These are phyloP conservation scores for Lichenostomus cassidix DNA, from an alignment of 2,113 vertebrate species.

Conservation along the genomic window DNA sequence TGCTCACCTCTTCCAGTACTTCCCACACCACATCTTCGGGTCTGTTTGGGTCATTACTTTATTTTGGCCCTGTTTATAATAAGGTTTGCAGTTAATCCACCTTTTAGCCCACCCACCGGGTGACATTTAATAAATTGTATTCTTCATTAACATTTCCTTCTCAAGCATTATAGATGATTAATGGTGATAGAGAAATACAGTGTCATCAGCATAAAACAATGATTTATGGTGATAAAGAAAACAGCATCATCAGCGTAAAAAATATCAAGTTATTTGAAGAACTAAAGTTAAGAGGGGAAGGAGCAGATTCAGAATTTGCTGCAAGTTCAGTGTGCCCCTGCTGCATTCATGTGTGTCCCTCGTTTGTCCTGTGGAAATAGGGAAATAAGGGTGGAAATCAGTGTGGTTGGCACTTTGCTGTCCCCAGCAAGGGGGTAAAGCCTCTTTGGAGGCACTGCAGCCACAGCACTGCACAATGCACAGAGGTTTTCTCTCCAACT, in stretches of 20 bases:
- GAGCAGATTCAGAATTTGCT: background rate
- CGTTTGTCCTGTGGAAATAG: background rate
- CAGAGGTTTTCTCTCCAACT: background rate
- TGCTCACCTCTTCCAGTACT: rapidly evolving
- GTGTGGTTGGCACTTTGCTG: background rate
- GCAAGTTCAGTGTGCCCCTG: background rate
- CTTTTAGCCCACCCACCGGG: background rate
- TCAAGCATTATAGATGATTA: slow-evolving; percentile 46
- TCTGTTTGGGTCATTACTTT: background rate
- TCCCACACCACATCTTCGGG: background rate
- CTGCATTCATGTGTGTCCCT: background rate
- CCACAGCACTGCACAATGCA: background rate
- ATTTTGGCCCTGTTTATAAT: background rate
- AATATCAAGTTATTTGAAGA: background rate
- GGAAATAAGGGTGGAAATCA: background rate
- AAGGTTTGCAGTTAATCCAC: background rate
- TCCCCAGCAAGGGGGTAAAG: background rate
- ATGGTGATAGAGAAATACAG: slow-evolving; percentile 37
- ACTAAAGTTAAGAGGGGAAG: background rate
- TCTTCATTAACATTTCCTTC: slow-evolving; percentile 49
- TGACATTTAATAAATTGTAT: slow-evolving; percentile 46
- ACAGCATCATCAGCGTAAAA: slow-evolving; percentile 20
- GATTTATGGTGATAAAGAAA: slow-evolving; percentile 55
- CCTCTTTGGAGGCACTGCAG: background rate
- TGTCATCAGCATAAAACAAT: slow-evolving; percentile 59